Conservation (phyloP, 1,140 invertebrate species). For the Formica selysi region DNA sequence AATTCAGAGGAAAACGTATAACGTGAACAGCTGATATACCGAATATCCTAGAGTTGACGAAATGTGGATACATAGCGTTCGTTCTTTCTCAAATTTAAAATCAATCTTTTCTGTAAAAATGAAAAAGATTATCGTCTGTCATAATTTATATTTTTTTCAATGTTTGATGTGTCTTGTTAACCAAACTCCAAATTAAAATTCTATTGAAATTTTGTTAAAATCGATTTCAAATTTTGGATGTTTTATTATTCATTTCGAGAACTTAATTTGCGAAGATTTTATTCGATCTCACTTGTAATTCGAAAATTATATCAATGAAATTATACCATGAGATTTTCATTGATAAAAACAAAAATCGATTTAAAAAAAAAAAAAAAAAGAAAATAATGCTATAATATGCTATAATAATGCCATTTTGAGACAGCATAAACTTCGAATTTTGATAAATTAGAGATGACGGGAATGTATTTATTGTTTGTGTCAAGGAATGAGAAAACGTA, state of each 20-base stretch:
- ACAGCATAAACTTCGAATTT: not conserved
- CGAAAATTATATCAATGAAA: not conserved
- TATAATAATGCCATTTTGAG: not conserved
- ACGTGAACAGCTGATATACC: conserved; percentile 40
- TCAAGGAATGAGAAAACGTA: conserved; percentile 1
- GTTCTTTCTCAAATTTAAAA: not conserved
- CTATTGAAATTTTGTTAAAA: not conserved
- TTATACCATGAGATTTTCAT: not conserved
- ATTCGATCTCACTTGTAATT: not conserved
- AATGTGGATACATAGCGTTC: not conserved
- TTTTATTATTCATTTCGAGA: not conserved
- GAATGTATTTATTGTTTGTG: not conserved
- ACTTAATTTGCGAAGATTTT: not conserved
- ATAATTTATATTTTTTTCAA: not conserved
- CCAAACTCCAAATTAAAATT: not conserved
- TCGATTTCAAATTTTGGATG: not conserved
- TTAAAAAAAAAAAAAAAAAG: not conserved
- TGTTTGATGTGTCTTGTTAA: not conserved
- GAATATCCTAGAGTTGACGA: not conserved
- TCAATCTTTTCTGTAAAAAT: not conserved
- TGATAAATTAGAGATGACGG: not conserved
- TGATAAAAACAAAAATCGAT: conserved; percentile 23
- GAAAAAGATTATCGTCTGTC: not conserved
- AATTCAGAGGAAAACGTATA: conserved; percentile 51
- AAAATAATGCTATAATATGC: not conserved